These are phyloP conservation scores for Trachops cirrhosus DNA, from an alignment of 2,797 vertebrate genomes.

Conservation along the genomic window DNA sequence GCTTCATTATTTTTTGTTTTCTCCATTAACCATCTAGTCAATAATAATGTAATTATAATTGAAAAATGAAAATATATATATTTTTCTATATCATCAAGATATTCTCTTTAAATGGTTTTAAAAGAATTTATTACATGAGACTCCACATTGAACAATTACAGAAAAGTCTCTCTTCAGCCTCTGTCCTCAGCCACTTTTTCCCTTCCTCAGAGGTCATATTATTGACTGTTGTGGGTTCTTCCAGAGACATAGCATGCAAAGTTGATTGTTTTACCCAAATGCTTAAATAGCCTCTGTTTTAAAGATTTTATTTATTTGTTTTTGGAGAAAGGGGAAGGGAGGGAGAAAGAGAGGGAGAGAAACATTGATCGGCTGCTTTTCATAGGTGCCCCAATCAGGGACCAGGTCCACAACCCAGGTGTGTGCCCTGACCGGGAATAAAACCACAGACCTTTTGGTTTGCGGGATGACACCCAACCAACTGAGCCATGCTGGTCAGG, in stretches of 20 bases:
- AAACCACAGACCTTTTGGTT: background rate
- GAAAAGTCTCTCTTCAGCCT: background rate
- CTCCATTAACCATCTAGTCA: background rate
- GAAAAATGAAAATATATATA: background rate
- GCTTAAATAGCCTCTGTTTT: too few relatives aligned
- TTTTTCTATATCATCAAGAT: background rate
- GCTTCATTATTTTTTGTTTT: background rate
- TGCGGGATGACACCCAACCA: background rate
- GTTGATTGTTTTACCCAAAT: background rate
- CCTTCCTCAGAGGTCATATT: background rate
- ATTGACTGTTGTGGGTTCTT: constrained; percentile 20
- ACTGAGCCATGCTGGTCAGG: background rate
- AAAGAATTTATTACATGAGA: background rate
- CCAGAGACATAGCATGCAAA: background rate
- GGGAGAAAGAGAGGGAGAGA: background rate
- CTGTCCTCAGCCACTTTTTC: background rate
- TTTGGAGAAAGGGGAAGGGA: background rate
- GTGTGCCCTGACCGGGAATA: background rate
- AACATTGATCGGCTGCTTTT: background rate
- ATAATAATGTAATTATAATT: background rate
- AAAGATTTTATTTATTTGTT: too few relatives aligned
- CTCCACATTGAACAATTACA: constrained; percentile 5
- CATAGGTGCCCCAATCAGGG: background rate
- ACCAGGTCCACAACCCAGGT: background rate
- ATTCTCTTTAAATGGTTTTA: background rate